A percentile compares a stretch with the other conserved stretches of the same genome.
Conservation (phyloP, 2,888 invertebrate genomes). For the Heterodera filipjevi region DNA sequence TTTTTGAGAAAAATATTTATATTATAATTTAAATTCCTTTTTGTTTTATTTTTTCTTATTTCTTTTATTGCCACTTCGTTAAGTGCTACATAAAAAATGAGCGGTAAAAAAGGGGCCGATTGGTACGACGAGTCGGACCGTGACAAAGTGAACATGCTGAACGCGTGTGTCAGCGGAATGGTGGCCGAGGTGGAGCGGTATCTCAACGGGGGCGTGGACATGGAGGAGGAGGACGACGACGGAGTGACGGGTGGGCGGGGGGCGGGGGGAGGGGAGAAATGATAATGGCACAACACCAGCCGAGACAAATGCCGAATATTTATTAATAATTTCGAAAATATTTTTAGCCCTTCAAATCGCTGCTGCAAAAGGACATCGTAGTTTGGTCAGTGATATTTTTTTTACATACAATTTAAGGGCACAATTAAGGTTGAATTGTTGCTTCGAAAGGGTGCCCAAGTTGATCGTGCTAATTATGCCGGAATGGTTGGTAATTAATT, state of each 20-base stretch:
- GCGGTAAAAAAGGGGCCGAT: slow-evolving; percentile 29
- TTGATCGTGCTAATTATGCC: slow-evolving; percentile 24
- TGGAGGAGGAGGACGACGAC: slow-evolving; percentile 28
- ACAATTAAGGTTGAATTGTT: slow-evolving; percentile 18
- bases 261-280: too few species aligned
- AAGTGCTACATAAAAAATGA: slow-evolving; percentile 27
- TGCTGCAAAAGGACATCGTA: slow-evolving; percentile 25
- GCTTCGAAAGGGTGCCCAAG: slow-evolving; percentile 17
- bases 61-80: too few species aligned
- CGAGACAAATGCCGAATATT: neutral
- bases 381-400: slow-evolving; percentile 1
- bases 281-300: neutral
- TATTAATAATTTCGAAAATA: neutral
- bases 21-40: too few species aligned
- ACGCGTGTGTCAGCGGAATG: slow-evolving; percentile 15
- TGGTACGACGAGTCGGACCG: slow-evolving; percentile 29
- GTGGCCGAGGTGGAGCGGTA: slow-evolving; percentile 23
- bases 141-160: slow-evolving; percentile 26
- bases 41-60: too few species aligned
- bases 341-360: slow-evolving; percentile 26
- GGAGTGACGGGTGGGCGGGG: slow-evolving; percentile 20
- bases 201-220: slow-evolving; percentile 13
- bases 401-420: neutral
- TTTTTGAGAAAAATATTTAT: too few species aligned
- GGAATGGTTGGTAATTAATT: slow-evolving; percentile 19